phyloP scores from a whole-genome alignment of 1,140 invertebrate species.

The Drosophila arawakana region DNA sequence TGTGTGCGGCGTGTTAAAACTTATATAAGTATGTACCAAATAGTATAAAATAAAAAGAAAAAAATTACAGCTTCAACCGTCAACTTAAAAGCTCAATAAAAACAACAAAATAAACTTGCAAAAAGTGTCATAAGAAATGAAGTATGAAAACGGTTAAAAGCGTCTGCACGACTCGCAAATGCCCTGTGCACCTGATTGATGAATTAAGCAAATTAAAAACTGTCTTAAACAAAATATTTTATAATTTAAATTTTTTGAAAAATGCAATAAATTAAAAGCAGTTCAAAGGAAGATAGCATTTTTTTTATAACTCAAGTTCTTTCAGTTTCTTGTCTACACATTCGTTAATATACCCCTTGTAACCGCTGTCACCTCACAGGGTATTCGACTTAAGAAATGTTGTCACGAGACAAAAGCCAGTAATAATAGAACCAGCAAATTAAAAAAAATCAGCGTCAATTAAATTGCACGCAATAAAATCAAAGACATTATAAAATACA shows the following conservation, averaged over 20 bases:
- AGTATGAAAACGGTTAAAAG: conserved; percentile 10
- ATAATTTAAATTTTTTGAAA: no score
- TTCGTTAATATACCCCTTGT: neutral
- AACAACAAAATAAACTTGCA: conserved; percentile 31
- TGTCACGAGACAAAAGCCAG: conserved; percentile 19
- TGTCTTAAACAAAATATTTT: neutral
- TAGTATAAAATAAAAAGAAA: neutral
- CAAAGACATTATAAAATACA: conserved; percentile 8
- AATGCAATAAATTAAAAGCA: no score
- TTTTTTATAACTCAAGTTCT: no score
- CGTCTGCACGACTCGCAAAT: conserved; percentile 1
- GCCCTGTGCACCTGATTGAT: conserved; percentile 1
- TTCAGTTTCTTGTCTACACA: no score
- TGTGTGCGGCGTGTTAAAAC: conserved; percentile 10
- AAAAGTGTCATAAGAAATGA: conserved; percentile 38
- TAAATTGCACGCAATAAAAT: neutral
- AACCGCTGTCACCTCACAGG: neutral
- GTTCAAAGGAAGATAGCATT: no score
- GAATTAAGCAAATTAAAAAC: neutral
- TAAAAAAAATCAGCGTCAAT: neutral
- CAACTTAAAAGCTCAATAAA: conserved; percentile 33
- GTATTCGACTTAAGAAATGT: conserved; percentile 4
- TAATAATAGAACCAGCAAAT: conserved; percentile 17
- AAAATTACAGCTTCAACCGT: conserved; percentile 45
- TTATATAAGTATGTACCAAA: conserved; percentile 31